Base-by-base conservation (phyloP, 2,113 vertebrate species). In the Trogon melanurus region DNA sequence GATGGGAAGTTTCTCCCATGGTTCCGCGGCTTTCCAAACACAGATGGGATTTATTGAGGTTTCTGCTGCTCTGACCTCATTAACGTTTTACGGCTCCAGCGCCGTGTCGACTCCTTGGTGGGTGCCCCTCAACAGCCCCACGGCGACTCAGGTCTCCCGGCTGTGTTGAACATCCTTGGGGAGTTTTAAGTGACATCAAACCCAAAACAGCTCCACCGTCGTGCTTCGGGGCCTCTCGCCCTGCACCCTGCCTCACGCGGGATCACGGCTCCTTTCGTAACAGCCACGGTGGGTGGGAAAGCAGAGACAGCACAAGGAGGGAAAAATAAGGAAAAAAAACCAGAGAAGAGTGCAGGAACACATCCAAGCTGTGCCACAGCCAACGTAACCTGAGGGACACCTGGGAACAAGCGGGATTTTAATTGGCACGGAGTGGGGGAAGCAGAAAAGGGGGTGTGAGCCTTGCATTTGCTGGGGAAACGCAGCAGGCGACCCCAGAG, bases 1-100 rank as follows among this genome's bases (percentile, higher is more conserved):
- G 89, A 95, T 67, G 76, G 82, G 89, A 95, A 95, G 89, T 84
- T 96, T 96, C 86, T 93, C 73, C 80, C 53, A 51, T 44, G 23
- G 2, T 87, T 92, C 86, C 26, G 71, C 0, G 0, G 92, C 85
- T 90, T 95, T 95, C 88, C 74, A 93, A 96, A 91, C 92, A 91
- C 96, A 97, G 96, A 96, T 94, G 95, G 95, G 95, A 94, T 94
- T 96, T 96, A 91, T 83, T 93, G 88, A 85, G 82, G 94, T 79
- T 95, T 76, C 92, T 88, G 64, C 67, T 8, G 25, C 92, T 89
- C 85, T 76, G 85, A 90, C 67, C 92, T 93, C 92, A 88, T 95
- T 93, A 93, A 91, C 0, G 3, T 91, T 90, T 94, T 79, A 97
- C 1, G 8, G 88, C 67, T 96, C 79, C 88, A 90, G 67, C n/a